A percentile compares a stretch with the other conserved stretches of the same genome.
phyloP scores from a whole-genome alignment of 2,888 invertebrate genomes.

The Willowsia nigromaculata region DNA sequence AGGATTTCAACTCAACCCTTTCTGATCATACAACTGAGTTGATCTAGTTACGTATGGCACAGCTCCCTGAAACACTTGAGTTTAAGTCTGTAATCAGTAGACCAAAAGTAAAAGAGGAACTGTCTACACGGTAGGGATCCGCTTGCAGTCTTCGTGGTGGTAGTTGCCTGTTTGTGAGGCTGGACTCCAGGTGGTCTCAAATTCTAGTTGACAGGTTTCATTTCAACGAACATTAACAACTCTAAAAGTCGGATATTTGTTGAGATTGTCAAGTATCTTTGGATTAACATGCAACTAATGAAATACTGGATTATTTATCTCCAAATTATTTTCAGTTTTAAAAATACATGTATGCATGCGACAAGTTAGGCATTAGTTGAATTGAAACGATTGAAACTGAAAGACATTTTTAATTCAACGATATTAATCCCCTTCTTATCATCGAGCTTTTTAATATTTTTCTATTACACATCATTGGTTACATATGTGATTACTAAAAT shows the following conservation, averaged over 20 bases:
- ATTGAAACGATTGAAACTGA: too few species aligned
- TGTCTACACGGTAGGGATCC: background rate
- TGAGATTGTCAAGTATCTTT: too few species aligned
- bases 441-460: too few species aligned
- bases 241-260: background rate
- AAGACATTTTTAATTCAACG: too few species aligned
- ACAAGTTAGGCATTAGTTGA: too few species aligned
- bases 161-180: conserved; percentile 40
- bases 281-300: too few species aligned
- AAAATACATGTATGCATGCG: too few species aligned
- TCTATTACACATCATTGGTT: too few species aligned
- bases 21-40: background rate
- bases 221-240: conserved; percentile 14
- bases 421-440: too few species aligned
- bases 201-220: conserved; percentile 65
- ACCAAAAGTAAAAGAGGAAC: background rate
- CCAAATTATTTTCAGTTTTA: too few species aligned
- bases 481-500: too few species aligned
- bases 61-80: background rate
- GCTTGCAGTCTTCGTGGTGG: background rate
- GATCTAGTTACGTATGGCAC: conserved; percentile 19
- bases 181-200: conserved; percentile 69
- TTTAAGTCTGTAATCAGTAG: background rate
- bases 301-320: too few species aligned
- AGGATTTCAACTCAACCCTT: background rate